phyloP scores from a whole-genome alignment of 2,113 vertebrate species.

The Elgaria multicarinata region DNA sequence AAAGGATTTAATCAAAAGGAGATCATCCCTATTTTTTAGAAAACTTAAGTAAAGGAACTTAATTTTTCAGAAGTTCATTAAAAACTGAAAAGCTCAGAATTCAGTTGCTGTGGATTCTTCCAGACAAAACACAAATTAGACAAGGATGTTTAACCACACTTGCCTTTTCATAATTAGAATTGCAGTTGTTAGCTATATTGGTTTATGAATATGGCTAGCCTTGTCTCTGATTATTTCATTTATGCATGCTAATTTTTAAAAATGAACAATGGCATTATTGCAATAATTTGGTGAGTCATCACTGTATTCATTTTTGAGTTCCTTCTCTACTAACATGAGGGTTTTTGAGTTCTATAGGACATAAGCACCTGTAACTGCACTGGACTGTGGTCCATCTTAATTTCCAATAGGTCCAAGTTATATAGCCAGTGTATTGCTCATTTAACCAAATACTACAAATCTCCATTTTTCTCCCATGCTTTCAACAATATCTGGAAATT shows the following conservation, averaged over 20 bases:
- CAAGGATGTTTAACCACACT: neutral
- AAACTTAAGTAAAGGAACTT: neutral
- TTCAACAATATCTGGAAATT: neutral
- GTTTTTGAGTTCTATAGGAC: neutral
- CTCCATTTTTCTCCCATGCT: neutral
- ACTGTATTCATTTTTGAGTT: neutral
- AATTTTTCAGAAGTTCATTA: neutral
- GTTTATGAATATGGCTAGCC: neutral
- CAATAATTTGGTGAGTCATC: neutral
- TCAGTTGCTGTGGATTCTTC: neutral
- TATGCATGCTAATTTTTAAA: neutral
- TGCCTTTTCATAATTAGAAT: neutral
- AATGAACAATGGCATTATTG: neutral
- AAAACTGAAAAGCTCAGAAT: neutral
- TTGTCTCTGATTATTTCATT: neutral
- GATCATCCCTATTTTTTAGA: neutral
- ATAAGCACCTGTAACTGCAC: neutral
- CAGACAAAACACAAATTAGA: neutral
- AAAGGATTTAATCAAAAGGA: neutral
- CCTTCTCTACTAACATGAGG: neutral
- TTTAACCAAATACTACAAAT: neutral
- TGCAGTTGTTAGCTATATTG: neutral
- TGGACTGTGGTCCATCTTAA: neutral
- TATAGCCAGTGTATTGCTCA: neutral
- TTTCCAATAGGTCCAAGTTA: neutral